Evolutionary conservation across 2,888 invertebrate species (phyloP).

Genomic region (Drosophila kokeensis): DNA sequence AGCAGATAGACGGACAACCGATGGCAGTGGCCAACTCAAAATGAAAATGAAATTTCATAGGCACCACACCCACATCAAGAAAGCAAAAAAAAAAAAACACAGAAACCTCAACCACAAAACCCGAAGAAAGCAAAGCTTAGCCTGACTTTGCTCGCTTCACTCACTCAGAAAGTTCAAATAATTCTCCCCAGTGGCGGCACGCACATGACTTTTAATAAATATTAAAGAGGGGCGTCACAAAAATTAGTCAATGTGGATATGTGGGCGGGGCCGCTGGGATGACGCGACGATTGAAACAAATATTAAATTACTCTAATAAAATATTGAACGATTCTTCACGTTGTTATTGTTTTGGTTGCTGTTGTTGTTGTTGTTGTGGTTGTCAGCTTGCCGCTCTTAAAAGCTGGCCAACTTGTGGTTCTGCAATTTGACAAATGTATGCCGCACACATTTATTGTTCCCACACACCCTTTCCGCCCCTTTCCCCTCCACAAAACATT

Average conservation of each 20-base stretch:
- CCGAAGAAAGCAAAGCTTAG: conserved; percentile 48
- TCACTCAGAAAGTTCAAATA: conserved; percentile 28
- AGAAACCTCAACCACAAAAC: conserved; percentile 36
- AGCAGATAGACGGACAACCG: conserved; percentile 31
- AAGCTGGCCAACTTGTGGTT: conserved; percentile 55
- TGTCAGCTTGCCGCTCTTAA: conserved; percentile 29
- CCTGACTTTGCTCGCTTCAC: conserved; percentile 41
- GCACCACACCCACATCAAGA: conserved; percentile 1
- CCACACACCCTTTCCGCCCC: background rate
- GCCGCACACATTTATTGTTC: conserved; percentile 64
- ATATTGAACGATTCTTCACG: conserved; percentile 71
- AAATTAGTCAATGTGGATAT: conserved; percentile 38
- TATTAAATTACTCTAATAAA: conserved; percentile 77
- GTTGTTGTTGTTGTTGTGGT: conserved; percentile 1
- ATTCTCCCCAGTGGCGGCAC: conserved; percentile 67
- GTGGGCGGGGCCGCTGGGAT: background rate
- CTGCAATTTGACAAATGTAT: conserved; percentile 71
- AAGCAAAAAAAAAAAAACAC: background rate
- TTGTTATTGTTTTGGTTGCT: conserved; percentile 1
- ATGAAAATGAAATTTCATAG: conserved; percentile 1
- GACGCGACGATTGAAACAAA: conserved; percentile 34
- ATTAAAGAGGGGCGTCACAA: conserved; percentile 69
- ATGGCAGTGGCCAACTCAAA: background rate
- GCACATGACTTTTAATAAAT: conserved; percentile 78
- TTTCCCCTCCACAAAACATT: background rate